phyloP scores from a whole-genome alignment of 2,888 invertebrate species.

The Drosophila meridionalis region DNA sequence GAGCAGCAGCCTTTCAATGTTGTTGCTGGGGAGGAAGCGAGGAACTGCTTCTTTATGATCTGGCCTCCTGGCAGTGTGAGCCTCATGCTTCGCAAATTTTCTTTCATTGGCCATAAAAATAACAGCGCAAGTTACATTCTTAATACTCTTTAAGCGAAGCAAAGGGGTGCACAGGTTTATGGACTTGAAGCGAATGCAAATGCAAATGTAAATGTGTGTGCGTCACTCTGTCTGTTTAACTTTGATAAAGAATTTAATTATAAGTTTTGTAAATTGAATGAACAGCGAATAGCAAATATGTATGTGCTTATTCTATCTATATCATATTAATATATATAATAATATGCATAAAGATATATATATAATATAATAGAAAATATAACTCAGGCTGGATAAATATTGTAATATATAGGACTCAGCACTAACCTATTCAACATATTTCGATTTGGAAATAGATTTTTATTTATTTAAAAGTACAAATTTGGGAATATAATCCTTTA shows the following conservation, averaged over 20 bases:
- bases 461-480: no score
- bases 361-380: not conserved
- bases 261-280: conserved; percentile 1
- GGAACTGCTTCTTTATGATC: conserved; percentile 9
- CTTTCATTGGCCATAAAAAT: conserved; percentile 73
- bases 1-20: conserved; percentile 69
- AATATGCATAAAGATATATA: no score
- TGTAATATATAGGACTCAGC: no score
- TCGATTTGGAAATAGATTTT: no score
- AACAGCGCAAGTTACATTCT: conserved; percentile 53
- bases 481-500: no score
- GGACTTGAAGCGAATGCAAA: conserved; percentile 8
- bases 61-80: not conserved
- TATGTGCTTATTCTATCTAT: not conserved
- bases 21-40: conserved; percentile 10
- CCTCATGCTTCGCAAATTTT: conserved; percentile 16
- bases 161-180: conserved; percentile 41
- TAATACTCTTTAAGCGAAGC: conserved; percentile 38
- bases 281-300: not conserved
- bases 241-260: conserved; percentile 27
- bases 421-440: no score
- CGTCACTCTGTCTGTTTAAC: not conserved
- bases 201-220: not conserved
- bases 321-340: not conserved
- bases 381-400: not conserved